Conservation (phyloP, 2,797 vertebrate genomes). For the Benthosema pterotum region DNA sequence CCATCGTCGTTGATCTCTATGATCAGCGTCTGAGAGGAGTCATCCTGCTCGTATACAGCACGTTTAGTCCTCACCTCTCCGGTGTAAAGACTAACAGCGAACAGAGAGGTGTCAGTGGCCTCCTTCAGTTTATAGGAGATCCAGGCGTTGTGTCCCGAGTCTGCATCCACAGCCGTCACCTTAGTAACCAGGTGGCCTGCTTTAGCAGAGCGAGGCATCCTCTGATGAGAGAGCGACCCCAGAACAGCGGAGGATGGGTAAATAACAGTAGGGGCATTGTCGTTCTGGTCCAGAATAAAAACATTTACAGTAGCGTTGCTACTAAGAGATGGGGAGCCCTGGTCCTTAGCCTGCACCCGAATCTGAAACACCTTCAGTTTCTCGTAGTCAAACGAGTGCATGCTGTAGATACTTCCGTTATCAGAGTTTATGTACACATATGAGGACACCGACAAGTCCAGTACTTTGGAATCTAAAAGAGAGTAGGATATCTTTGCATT, state of each 20-base stretch:
- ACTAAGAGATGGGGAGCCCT: constrained; percentile 62
- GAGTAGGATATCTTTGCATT: constrained; percentile 62
- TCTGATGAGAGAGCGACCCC: constrained; percentile 58
- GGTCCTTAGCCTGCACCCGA: constrained; percentile 62
- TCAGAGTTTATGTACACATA: constrained; percentile 69
- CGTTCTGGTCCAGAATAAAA: constrained; percentile 72
- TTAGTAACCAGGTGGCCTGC: constrained; percentile 72
- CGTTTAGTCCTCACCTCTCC: constrained; percentile 75
- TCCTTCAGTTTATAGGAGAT: constrained; percentile 76
- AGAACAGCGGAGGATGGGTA: constrained; percentile 56
- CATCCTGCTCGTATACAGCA: constrained; percentile 63
- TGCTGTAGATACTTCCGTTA: constrained; percentile 78
- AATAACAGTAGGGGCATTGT: constrained; percentile 67
- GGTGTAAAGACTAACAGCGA: constrained; percentile 72
- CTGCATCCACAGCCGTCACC: constrained; percentile 79
- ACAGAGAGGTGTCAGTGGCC: constrained; percentile 64
- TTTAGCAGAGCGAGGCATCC: constrained; percentile 43
- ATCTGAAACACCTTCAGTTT: constrained; percentile 69
- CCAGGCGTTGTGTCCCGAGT: constrained; percentile 84
- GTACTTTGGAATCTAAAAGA: constrained; percentile 63
- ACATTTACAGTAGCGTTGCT: constrained; percentile 67
- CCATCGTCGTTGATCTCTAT: constrained; percentile 64
- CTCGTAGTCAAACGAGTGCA: constrained; percentile 76
- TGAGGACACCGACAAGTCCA: constrained; percentile 61
- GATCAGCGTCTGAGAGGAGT: constrained; percentile 63